Base-by-base conservation (phyloP, 2,113 vertebrate species). In the Entomyzon cyanotis region DNA sequence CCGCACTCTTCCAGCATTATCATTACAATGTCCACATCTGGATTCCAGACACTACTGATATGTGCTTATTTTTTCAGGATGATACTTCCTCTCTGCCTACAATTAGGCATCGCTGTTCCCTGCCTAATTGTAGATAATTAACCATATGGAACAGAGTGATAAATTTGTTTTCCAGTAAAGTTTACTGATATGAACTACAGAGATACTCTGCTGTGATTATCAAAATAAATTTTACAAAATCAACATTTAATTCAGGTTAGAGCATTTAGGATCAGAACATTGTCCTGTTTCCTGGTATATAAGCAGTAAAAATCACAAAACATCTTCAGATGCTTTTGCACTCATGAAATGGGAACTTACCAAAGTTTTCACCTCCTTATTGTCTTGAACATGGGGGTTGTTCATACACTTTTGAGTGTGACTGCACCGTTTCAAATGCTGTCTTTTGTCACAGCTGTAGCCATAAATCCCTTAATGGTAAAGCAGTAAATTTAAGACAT, bases 11-110 rank as follows among this genome's bases (percentile, higher is more conserved):
- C 58, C 84, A 92, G 46, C 39, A 67, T 84, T 77, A 91, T 71
- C 76, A 59, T 67, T 91, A 62, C 49, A 94, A 44, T 67, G 85
- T 96, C 47, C 86, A 95, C 97, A 97, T 97, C 95, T 97, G 97
- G 95, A 94, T 77, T 79, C 87, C 95, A 97, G 97, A 97, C 73
- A 65, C 78, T 31, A 69, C 70, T 75, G 69, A 60, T 37, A 75
- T 62, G 13, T 46, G 35, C 50, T 80, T 75, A 14, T 80, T 93
- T 89, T 93, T 70, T 53, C 69, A 87, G 65, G 23, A 79, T 53
- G 17, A 78, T 77, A 28, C 75, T 97, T 95, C 87, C 74, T 83
- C 39, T 80, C 46, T 65, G 62, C 53, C 49, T 37, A 11, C 63
- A 90, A 56, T 84, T 63, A 90, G 35, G 73, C 78, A 73, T 33